Evolutionary conservation across 2,888 invertebrate genomes (phyloP).

Genomic region (Melolontha melolontha): DNA sequence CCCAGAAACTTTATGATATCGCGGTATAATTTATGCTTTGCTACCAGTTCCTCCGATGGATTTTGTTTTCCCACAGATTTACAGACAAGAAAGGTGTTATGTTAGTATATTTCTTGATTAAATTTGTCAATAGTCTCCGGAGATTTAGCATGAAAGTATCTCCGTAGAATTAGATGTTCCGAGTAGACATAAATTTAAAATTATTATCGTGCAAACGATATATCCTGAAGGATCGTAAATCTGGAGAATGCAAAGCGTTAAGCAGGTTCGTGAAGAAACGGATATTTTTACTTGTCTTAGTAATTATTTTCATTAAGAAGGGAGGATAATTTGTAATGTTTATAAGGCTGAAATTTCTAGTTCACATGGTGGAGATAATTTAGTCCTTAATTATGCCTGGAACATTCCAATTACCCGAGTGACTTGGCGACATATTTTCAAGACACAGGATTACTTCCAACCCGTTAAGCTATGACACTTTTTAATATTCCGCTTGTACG

Average conservation of each 20-base stretch:
- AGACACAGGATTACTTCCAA: slow-evolving; percentile 49
- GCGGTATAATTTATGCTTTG: too few species aligned
- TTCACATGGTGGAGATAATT: slow-evolving; percentile 44
- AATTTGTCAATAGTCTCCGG: too few species aligned
- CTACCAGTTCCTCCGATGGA: too few species aligned
- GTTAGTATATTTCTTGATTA: too few species aligned
- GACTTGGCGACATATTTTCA: slow-evolving; percentile 55
- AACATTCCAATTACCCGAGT: slow-evolving; percentile 55
- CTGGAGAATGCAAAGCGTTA: not conserved
- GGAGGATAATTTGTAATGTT: slow-evolving; percentile 21
- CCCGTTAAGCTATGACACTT: slow-evolving; percentile 46
- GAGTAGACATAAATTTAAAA: too few species aligned
- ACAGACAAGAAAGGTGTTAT: too few species aligned
- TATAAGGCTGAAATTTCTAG: slow-evolving; percentile 8
- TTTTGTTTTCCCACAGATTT: too few species aligned
- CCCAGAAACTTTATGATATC: too few species aligned
- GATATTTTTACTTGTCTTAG: slow-evolving; percentile 5
- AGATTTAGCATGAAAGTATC: too few species aligned
- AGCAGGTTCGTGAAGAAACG: slow-evolving; percentile 9
- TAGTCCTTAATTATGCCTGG: slow-evolving; percentile 53
- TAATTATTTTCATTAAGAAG: slow-evolving; percentile 35
- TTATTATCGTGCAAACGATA: too few species aligned
- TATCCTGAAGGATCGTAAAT: too few species aligned
- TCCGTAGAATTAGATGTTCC: too few species aligned
- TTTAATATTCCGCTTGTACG: slow-evolving; percentile 29